Base-by-base conservation (phyloP, 2,797 vertebrate species). In the Sternarchorhynchus goeldii region DNA sequence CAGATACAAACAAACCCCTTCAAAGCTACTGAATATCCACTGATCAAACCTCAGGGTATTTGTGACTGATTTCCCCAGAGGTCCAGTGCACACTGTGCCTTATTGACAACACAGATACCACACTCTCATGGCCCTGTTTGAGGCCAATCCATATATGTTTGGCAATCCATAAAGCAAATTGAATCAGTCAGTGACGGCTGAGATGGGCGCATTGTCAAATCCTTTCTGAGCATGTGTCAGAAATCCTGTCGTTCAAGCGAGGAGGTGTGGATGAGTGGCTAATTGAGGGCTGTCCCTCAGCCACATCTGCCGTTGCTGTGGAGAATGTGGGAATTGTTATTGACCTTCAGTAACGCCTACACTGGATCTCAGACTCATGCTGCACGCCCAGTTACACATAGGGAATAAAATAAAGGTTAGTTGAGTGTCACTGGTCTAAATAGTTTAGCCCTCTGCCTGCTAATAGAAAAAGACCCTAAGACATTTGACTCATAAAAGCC, bases 221-320 rank as follows among this genome's bases (percentile, higher is more conserved):
- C 64, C 75, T 75, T 68, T 83, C 80, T 50, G 69, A 79, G 77
- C 81, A 88, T 89, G 84, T 85, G 87, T 91, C 86, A 88, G 79
- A 83, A 64, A 82, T 66, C 34, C 63, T 84, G 83, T 71, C 86
- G 86, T 88, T 91, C 90, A 90, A 85, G 80, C 77, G 39, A 81
- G 41, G 71, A 79, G 85, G 85, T 85, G 87, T 90, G 82, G 84
- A 90, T 90, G 81, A 77, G 87, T 88, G 88, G 88, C 88, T 91
- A 89, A 91, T 88, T 86, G 87, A 89, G 85, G 80, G 74, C 76
- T 80, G 60, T 87, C 82, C 50, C 60, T 45, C 77, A 78, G 7
- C 45, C 81, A 69, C 45, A 60, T 85, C 77, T 71, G 83, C 81
- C 76, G 75, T 72, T 74, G 84, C 84, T 75, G 21, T 53, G 41